Percentiles rank a stretch among this genome's conserved stretches.
Evolutionary conservation across 2,888 invertebrate genomes (phyloP).

Genomic region (Monochamus alternatus): DNA sequence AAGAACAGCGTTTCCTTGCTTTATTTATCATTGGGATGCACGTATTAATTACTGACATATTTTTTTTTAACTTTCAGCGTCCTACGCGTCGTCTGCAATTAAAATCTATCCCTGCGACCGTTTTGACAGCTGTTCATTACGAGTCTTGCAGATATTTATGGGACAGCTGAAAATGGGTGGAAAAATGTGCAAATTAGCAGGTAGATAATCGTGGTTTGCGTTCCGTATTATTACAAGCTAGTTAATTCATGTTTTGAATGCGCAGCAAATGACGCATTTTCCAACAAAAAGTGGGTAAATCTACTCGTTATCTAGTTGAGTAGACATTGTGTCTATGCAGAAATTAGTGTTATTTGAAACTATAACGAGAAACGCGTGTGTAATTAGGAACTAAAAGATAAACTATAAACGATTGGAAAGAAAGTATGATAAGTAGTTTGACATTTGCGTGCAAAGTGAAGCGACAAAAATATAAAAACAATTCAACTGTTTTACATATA

Average conservation of each 20-base stretch:
- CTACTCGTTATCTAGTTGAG: not conserved
- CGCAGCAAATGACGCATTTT: not conserved
- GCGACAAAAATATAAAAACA: no score
- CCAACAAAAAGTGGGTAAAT: not conserved
- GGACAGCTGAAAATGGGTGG: not conserved
- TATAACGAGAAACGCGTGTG: not conserved
- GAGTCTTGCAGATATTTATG: slow-evolving; percentile 17
- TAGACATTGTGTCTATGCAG: not conserved
- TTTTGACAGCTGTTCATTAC: slow-evolving; percentile 20
- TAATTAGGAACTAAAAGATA: not conserved
- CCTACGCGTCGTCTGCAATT: slow-evolving; percentile 5
- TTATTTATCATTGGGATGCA: slow-evolving; percentile 17
- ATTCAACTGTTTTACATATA: no score
- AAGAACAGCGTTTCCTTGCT: not conserved
- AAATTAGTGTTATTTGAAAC: not conserved
- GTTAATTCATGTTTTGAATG: slow-evolving; percentile 10
- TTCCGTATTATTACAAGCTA: slow-evolving; percentile 4
- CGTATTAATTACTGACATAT: slow-evolving; percentile 6
- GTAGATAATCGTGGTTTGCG: slow-evolving; percentile 14
- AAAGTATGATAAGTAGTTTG: no score
- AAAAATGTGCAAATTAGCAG: slow-evolving; percentile 21
- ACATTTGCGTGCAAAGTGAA: no score
- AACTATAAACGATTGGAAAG: no score
- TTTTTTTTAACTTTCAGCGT: not conserved
- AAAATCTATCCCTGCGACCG: not conserved